These are phyloP conservation scores for Condylostylus longicornis DNA, from an alignment of 1,140 invertebrate species.

Conservation along the genomic window DNA sequence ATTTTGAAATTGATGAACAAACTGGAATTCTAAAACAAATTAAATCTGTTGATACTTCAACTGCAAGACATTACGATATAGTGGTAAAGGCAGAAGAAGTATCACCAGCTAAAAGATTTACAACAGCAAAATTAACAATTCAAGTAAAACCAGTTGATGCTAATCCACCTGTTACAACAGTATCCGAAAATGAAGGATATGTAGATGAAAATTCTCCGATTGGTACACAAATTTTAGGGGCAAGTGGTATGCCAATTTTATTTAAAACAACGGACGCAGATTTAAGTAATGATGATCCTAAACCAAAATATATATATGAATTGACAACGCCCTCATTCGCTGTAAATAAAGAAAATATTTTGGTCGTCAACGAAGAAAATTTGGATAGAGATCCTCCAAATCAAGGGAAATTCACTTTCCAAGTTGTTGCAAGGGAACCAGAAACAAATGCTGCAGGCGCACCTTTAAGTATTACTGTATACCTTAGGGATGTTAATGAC, in stretches of 20 bases:
- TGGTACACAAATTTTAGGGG: constrained; percentile 63
- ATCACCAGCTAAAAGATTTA: constrained; percentile 56
- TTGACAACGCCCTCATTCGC: constrained; percentile 70
- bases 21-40: constrained; percentile 68
- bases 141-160: constrained; percentile 70
- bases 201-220: constrained; percentile 74
- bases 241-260: constrained; percentile 46
- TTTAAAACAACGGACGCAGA: constrained; percentile 67
- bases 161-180: constrained; percentile 61
- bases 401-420: constrained; percentile 64
- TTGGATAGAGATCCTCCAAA: constrained; percentile 77
- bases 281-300: constrained; percentile 59
- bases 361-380: constrained; percentile 68
- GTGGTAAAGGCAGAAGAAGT: constrained; percentile 72
- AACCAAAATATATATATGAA: constrained; percentile 64
- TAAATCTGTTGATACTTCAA: constrained; percentile 59
- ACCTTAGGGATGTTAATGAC: constrained; percentile 69
- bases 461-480: constrained; percentile 61
- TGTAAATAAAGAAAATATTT: constrained; percentile 52
- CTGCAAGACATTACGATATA: constrained; percentile 43
- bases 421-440: constrained; percentile 62
- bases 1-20: constrained; percentile 67
- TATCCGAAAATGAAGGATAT: constrained; percentile 56
- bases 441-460: constrained; percentile 61
- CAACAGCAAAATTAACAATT: constrained; percentile 65